phyloP scores from a whole-genome alignment of 2,797 vertebrate species.

The Onychomys arenicola region DNA sequence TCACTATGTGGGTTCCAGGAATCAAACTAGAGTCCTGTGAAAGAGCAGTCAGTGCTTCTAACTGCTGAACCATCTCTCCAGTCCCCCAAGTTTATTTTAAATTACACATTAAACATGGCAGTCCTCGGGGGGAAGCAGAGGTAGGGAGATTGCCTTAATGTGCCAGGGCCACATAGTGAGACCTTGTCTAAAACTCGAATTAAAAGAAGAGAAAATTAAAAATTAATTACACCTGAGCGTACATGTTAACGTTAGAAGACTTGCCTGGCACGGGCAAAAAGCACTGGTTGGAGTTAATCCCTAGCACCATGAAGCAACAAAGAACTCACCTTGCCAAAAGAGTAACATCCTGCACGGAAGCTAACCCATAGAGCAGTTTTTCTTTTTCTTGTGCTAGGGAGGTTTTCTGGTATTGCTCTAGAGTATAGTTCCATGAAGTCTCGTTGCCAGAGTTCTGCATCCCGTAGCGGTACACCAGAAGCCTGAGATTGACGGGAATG shows the following conservation, averaged over 20 bases:
- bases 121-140: background rate
- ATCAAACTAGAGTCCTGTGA: background rate
- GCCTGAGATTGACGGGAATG: conserved; percentile 92
- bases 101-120: background rate
- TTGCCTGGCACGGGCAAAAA: background rate
- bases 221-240: background rate
- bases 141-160: background rate
- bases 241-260: background rate
- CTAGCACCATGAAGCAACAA: background rate
- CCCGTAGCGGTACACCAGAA: conserved; percentile 95
- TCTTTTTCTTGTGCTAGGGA: conserved; percentile 97
- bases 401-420: conserved; percentile 89
- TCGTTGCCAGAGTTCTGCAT: conserved; percentile 92
- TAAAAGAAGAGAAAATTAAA: background rate
- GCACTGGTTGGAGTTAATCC: background rate
- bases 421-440: conserved; percentile 91
- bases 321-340: conserved; percentile 91
- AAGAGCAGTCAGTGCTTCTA: background rate
- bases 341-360: conserved; percentile 90
- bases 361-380: conserved; percentile 96
- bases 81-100: background rate
- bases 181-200: background rate
- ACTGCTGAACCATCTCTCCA: background rate
- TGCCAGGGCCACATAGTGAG: background rate
- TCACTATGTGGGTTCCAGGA: background rate